A percentile compares a stretch with the other conserved stretches of the same genome.
phyloP scores from a whole-genome alignment of 1,140 invertebrate species.

The Drosophila persimilis region DNA sequence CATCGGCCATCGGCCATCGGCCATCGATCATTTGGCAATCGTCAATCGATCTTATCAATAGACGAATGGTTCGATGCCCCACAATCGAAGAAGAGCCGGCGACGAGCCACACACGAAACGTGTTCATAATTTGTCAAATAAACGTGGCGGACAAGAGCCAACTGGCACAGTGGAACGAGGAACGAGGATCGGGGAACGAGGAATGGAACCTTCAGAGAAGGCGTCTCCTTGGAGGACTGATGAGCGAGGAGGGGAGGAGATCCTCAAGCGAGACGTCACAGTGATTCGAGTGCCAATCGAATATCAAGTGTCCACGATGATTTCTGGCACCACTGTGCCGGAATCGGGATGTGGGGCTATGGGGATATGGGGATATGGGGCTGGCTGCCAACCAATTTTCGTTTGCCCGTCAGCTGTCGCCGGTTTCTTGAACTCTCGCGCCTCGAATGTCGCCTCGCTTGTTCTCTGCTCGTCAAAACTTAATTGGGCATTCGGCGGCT shows the following conservation, averaged over 20 bases:
- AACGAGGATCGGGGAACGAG: background rate
- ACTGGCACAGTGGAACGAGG: conserved; percentile 13
- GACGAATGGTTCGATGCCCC: conserved; percentile 26
- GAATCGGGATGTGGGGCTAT: background rate
- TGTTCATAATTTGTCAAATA: conserved; percentile 63
- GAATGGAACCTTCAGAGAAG: too few relatives aligned
- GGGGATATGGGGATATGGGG: background rate
- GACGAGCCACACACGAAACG: conserved; percentile 28
- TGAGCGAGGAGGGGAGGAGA: too few relatives aligned
- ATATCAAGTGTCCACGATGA: background rate
- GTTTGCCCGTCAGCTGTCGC: conserved; percentile 21
- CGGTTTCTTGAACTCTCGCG: conserved; percentile 35
- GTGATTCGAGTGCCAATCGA: too few relatives aligned
- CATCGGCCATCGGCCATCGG: too few relatives aligned
- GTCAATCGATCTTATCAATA: conserved; percentile 23
- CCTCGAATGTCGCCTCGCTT: conserved; percentile 46
- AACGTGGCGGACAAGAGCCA: conserved; percentile 4
- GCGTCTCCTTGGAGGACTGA: too few relatives aligned
- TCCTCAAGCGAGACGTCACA: too few relatives aligned
- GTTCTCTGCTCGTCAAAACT: conserved; percentile 39
- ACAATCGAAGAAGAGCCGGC: conserved; percentile 9
- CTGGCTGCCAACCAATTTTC: conserved; percentile 15
- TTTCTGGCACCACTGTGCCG: conserved; percentile 29
- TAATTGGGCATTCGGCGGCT: conserved; percentile 54
- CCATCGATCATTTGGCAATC: too few relatives aligned